A percentile compares a stretch with the other conserved stretches of the same genome.
Conservation (phyloP, 1,140 invertebrate genomes). For the Drosophila saltans region DNA sequence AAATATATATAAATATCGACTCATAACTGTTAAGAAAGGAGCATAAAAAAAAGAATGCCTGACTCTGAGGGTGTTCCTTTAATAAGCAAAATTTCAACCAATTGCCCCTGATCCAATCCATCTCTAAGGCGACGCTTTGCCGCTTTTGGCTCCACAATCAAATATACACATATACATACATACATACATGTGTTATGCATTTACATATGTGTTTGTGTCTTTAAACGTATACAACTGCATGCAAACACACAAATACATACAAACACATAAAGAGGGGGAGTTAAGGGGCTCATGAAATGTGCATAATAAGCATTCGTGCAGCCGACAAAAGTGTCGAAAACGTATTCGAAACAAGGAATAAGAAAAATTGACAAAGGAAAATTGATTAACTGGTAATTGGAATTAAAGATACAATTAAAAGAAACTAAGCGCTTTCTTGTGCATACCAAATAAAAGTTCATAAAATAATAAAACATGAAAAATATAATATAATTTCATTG, state of each 20-base stretch:
- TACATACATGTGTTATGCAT: background rate
- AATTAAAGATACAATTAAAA: too few relatives aligned
- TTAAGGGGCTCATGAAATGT: slow-evolving; percentile 3
- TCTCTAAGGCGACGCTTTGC: slow-evolving; percentile 38
- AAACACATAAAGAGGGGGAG: background rate
- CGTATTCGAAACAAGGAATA: background rate
- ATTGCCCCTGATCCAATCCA: slow-evolving; percentile 15
- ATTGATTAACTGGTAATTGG: too few relatives aligned
- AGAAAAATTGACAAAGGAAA: background rate
- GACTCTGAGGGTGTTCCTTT: slow-evolving; percentile 18
- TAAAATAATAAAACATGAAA: too few relatives aligned
- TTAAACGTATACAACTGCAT: background rate
- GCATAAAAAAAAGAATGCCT: slow-evolving; percentile 15
- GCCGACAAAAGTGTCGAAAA: slow-evolving; percentile 25
- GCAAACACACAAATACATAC: background rate
- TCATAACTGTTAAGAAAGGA: slow-evolving; percentile 1
- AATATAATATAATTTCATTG: too few relatives aligned
- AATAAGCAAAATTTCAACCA: slow-evolving; percentile 16
- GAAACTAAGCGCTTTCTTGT: too few relatives aligned
- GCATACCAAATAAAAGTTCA: too few relatives aligned
- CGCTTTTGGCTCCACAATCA: background rate
- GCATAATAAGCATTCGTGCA: slow-evolving; percentile 17
- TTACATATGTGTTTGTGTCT: slow-evolving; percentile 10
- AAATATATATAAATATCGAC: background rate
- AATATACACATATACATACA: background rate